These are phyloP conservation scores for Euzophera pinguis DNA, from an alignment of 2,888 invertebrate species.

Conservation along the genomic window DNA sequence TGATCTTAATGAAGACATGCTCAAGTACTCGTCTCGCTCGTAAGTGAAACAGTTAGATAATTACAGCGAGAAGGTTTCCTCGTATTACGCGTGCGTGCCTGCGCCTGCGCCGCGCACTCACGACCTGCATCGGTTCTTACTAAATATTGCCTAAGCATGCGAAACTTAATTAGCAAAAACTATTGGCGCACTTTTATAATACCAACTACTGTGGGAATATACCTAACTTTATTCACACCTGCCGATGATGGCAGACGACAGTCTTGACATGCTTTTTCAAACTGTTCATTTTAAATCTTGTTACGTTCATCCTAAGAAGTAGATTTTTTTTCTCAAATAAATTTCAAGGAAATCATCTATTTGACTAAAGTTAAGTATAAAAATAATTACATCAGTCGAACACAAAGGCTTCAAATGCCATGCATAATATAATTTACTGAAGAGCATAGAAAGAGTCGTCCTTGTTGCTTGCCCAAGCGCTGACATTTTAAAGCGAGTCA, in stretches of 20 bases:
- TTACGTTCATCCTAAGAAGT: too few relatives aligned
- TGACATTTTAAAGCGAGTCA: conserved; percentile 73
- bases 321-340: too few relatives aligned
- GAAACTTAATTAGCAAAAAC: conserved; percentile 26
- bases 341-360: conserved; percentile 72
- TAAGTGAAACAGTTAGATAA: conserved; percentile 51
- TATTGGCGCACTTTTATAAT: conserved; percentile 3
- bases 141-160: conserved; percentile 38
- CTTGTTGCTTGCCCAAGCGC: conserved; percentile 76
- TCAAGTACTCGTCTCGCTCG: conserved; percentile 2
- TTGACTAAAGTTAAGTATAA: conserved; percentile 59
- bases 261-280: conserved; percentile 35
- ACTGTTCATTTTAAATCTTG: too few relatives aligned
- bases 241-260: neutral
- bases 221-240: conserved; percentile 10
- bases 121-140: conserved; percentile 30
- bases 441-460: conserved; percentile 75
- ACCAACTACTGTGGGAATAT: conserved; percentile 4
- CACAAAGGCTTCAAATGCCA: conserved; percentile 70
- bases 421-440: conserved; percentile 67
- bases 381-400: conserved; percentile 66
- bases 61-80: conserved; percentile 55
- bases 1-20: neutral
- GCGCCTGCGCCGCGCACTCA: conserved; percentile 26
- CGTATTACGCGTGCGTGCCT: conserved; percentile 48